Percentiles rank a stretch among this genome's conserved stretches.
phyloP scores from a whole-genome alignment of 2,797 vertebrate genomes.

The Channallabes apus region DNA sequence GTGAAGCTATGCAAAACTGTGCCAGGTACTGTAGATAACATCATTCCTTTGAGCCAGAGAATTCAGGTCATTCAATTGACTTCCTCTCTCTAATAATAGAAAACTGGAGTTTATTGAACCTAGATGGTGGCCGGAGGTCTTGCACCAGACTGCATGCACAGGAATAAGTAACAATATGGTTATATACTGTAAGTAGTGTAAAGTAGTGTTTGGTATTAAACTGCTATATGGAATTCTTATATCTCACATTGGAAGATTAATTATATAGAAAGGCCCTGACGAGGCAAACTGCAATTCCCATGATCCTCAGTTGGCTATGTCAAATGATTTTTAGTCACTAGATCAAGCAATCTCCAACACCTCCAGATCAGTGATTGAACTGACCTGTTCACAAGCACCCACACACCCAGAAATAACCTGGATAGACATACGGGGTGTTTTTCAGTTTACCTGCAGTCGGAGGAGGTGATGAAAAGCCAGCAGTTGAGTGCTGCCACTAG shows the following conservation, averaged over 20 bases:
- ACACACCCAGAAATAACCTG: background rate
- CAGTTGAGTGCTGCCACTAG: background rate
- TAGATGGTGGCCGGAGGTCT: conserved; percentile 17
- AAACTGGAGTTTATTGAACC: conserved; percentile 11
- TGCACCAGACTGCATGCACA: background rate
- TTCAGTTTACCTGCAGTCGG: background rate
- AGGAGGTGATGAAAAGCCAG: background rate
- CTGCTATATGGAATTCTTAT: conserved; percentile 27
- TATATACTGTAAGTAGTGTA: background rate
- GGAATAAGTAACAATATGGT: background rate
- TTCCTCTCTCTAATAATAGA: conserved; percentile 34
- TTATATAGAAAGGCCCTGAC: background rate
- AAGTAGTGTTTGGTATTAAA: conserved; percentile 5
- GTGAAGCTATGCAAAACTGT: conserved; percentile 52
- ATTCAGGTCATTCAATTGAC: conserved; percentile 44
- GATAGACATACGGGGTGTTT: background rate
- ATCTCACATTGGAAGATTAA: background rate
- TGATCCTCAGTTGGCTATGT: background rate
- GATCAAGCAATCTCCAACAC: background rate
- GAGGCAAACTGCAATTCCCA: background rate
- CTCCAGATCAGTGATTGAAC: background rate
- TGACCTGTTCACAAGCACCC: background rate
- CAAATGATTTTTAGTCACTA: background rate
- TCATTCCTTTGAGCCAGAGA: conserved; percentile 45
- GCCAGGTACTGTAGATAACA: conserved; percentile 58